Evolutionary conservation across 2,113 vertebrate genomes (phyloP).

Genomic region (Rhynchomys soricoides): DNA sequence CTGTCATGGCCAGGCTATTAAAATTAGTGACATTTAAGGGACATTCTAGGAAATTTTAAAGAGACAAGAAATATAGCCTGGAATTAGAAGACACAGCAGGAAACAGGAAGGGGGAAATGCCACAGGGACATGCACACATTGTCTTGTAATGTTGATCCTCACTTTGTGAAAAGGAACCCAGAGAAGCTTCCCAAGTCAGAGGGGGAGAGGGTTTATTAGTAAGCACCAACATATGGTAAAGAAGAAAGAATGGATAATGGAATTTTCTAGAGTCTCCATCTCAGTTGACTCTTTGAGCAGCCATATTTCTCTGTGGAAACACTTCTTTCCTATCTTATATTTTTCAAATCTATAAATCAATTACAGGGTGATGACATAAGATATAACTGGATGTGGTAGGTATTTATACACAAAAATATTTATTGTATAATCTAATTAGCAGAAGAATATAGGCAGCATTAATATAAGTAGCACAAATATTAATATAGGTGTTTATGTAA

Average conservation of each 20-base stretch:
- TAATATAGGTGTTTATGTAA: not conserved
- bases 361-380: not conserved
- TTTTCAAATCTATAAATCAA: conserved; percentile 4
- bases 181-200: not conserved
- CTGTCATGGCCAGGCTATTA: conserved; percentile 65
- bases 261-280: not conserved
- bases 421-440: not conserved
- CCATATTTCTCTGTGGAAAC: not conserved
- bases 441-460: not conserved
- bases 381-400: not conserved
- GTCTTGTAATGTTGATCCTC: not conserved
- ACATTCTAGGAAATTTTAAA: conserved; percentile 72
- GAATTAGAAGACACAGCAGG: conserved; percentile 54
- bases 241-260: not conserved
- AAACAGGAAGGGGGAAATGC: not conserved
- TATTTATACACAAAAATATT: not conserved
- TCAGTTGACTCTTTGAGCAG: not conserved
- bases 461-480: not conserved
- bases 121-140: not conserved
- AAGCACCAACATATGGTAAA: not conserved
- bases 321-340: not conserved
- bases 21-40: conserved; percentile 82
- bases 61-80: conserved; percentile 60
- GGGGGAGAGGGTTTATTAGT: not conserved
- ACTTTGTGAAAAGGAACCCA: not conserved